phyloP scores from a whole-genome alignment of 2,113 vertebrate species.

The Ciconia stormi region DNA sequence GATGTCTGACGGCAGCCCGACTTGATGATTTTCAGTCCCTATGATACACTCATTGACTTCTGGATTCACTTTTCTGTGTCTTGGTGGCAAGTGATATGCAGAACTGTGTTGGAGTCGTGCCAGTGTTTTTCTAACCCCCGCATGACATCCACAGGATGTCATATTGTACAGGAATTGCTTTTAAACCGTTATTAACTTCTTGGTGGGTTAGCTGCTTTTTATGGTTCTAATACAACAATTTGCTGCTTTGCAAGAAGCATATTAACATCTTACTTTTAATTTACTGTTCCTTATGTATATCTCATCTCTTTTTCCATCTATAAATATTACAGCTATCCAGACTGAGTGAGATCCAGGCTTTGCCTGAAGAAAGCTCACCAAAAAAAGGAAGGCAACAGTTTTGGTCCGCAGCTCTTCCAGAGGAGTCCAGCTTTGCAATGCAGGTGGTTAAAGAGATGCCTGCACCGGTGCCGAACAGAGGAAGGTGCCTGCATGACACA shows the following conservation, averaged over 20 bases:
- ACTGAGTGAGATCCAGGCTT: background rate
- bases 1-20: background rate
- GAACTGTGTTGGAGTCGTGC: background rate
- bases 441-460: background rate
- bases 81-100: background rate
- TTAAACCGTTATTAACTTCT: conserved; percentile 21
- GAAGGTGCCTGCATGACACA: background rate
- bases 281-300: background rate
- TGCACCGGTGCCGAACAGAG: background rate
- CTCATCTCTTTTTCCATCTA: background rate
- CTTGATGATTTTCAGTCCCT: background rate
- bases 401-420: background rate
- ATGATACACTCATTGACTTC: background rate
- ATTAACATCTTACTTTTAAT: background rate
- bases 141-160: conserved; percentile 37
- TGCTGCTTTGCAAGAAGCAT: background rate
- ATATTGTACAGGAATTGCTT: conserved; percentile 7
- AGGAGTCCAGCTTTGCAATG: background rate
- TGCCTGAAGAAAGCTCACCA: background rate
- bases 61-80: conserved; percentile 32
- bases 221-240: background rate
- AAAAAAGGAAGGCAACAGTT: background rate
- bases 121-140: conserved; percentile 38
- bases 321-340: background rate
- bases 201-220: conserved; percentile 18